Conservation (phyloP, 2,113 vertebrate species). For the Colius striatus region DNA sequence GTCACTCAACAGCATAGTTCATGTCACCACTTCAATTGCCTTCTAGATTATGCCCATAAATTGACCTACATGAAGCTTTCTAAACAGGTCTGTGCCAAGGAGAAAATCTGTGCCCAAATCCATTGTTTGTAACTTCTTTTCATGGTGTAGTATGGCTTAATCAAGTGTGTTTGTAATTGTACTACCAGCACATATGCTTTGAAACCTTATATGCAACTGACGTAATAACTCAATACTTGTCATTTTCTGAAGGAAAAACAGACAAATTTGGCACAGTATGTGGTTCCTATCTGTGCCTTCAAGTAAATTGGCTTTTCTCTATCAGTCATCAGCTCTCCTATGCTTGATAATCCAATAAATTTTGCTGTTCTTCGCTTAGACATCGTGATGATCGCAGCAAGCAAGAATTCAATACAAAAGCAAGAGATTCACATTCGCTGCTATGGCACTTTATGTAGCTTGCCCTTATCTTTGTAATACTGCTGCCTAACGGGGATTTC, state of each 20-base stretch:
- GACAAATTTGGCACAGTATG: constrained; percentile 20
- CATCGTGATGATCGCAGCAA: background rate
- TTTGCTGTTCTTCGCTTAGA: background rate
- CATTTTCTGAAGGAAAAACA: constrained; percentile 26
- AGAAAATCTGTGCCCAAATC: background rate
- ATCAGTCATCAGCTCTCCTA: background rate
- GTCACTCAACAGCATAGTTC: background rate
- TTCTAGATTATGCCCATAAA: background rate
- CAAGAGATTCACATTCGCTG: background rate
- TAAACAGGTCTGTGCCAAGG: background rate
- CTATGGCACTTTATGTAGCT: background rate
- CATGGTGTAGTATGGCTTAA: background rate
- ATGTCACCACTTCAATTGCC: background rate
- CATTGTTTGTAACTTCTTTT: constrained; percentile 7
- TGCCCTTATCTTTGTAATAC: background rate
- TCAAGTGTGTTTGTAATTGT: constrained; percentile 12
- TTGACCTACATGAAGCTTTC: background rate
- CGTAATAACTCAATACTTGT: background rate
- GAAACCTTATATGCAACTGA: constrained; percentile 17
- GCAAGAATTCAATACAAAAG: background rate
- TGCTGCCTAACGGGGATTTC: constrained; percentile 10
- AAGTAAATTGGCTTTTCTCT: constrained; percentile 3
- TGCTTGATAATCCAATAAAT: background rate
- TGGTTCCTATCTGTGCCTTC: constrained; percentile 39
- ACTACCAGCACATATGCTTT: background rate